Evolutionary conservation across 1,140 invertebrate species (phyloP).

Genomic region (Nixonia krombeini): DNA sequence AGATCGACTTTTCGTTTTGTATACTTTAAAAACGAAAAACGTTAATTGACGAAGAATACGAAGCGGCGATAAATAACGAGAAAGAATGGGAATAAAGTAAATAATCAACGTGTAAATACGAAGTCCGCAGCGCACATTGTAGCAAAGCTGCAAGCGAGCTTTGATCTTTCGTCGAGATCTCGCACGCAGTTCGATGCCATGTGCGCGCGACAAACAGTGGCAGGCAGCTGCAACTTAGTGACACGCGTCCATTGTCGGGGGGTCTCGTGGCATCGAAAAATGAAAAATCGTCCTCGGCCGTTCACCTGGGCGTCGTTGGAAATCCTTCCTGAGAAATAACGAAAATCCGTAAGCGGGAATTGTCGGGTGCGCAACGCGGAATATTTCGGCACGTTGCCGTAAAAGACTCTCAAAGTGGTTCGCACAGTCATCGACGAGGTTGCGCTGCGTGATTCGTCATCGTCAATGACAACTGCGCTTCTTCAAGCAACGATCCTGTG

Average conservation of each 20-base stretch:
- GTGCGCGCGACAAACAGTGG: conserved; percentile 66
- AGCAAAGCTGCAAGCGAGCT: conserved; percentile 49
- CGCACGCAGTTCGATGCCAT: conserved; percentile 55
- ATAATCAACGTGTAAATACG: conserved; percentile 22
- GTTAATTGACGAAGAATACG: no score
- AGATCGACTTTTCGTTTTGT: not conserved
- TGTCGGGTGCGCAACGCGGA: conserved; percentile 32
- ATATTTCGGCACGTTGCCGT: conserved; percentile 19
- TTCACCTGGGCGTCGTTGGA: conserved; percentile 62
- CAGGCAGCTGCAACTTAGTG: conserved; percentile 65
- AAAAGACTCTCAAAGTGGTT: no score
- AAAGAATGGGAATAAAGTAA: not conserved
- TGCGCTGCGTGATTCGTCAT: conserved; percentile 30
- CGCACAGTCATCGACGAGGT: conserved; percentile 34
- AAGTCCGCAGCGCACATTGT: conserved; percentile 35
- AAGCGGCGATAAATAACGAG: no score
- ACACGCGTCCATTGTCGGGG: conserved; percentile 71
- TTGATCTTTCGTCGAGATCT: conserved; percentile 64
- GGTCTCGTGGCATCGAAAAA: conserved; percentile 68
- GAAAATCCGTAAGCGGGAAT: no score
- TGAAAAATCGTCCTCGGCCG: conserved; percentile 67
- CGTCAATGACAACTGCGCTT: no score
- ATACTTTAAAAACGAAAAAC: no score
- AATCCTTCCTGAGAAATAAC: conserved; percentile 40
- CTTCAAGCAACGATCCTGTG: no score